Percentiles rank a stretch among this genome's conserved stretches.
phyloP scores from a whole-genome alignment of 2,113 vertebrate species.

The Siniperca chuatsi region DNA sequence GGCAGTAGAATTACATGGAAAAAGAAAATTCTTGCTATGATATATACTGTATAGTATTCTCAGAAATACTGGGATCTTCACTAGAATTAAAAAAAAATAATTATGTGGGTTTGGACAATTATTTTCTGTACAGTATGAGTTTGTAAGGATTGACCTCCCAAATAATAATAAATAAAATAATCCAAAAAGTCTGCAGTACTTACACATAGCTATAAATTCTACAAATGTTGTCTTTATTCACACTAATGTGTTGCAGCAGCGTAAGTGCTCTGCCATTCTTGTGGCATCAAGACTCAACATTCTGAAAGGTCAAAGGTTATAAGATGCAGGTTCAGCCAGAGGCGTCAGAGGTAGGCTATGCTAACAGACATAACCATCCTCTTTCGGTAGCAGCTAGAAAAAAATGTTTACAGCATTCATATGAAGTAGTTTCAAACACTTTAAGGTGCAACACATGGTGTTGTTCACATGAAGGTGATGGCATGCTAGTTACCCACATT shows the following conservation, averaged over 20 bases:
- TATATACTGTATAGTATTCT: background rate
- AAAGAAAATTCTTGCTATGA: background rate
- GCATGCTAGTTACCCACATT: background rate
- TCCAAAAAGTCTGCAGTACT: background rate
- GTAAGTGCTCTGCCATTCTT: conserved; percentile 2
- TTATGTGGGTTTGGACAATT: background rate
- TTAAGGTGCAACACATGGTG: background rate
- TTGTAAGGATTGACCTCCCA: background rate
- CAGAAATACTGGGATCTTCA: background rate
- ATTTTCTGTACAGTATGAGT: background rate
- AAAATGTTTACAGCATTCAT: background rate
- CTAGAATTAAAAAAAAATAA: background rate
- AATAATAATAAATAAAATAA: background rate
- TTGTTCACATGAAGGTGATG: background rate
- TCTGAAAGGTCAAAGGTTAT: conserved; percentile 71
- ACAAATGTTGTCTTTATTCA: conserved; percentile 23
- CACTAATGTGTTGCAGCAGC: conserved; percentile 38
- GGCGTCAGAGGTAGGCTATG: background rate
- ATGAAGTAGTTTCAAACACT: conserved; percentile 4
- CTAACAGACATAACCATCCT: conserved; percentile 16
- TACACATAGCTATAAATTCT: conserved; percentile 8
- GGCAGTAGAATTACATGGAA: background rate
- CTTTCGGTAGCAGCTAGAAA: background rate
- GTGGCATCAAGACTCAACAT: conserved; percentile 67
- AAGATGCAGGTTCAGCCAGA: conserved; percentile 24